Conservation (phyloP, 2,797 vertebrate species). For the Thripadectes ignobilis region DNA sequence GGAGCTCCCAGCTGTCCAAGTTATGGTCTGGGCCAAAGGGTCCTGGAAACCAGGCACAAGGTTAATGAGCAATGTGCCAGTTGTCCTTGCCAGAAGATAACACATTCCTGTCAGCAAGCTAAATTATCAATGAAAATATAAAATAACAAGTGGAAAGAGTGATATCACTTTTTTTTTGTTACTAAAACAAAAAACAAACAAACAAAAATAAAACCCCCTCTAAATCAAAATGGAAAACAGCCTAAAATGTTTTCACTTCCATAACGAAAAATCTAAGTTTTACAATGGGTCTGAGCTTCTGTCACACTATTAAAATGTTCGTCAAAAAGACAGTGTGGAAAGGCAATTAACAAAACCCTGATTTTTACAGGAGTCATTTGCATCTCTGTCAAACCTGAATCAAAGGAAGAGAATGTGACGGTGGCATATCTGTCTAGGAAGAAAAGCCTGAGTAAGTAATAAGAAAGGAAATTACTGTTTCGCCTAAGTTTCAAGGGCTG, state of each 20-base stretch:
- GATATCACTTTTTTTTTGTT: not conserved
- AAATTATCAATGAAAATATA: not conserved
- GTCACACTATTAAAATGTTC: not conserved
- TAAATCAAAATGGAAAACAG: not conserved
- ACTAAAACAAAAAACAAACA: not conserved
- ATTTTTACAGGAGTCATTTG: not conserved
- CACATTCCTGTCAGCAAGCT: not conserved
- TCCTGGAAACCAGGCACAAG: not conserved
- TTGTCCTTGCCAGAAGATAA: not conserved
- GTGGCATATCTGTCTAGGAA: not conserved
- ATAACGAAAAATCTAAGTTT: not conserved
- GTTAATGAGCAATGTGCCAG: not conserved
- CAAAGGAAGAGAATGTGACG: rapidly evolving
- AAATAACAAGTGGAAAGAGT: not conserved
- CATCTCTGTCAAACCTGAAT: not conserved
- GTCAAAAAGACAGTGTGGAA: not conserved
- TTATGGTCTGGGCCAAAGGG: not conserved
- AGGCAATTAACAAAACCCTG: not conserved
- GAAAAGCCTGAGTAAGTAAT: not conserved
- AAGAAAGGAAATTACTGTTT: not conserved
- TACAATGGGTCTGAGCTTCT: not conserved
- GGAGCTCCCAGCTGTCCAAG: not conserved
- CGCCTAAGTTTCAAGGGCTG: not conserved
- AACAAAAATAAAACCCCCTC: not conserved
- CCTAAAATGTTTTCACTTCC: not conserved